Percentiles rank a stretch among this genome's conserved stretches.
Conservation (phyloP, 2,113 vertebrate genomes). For the Apaloderma vittatum region DNA sequence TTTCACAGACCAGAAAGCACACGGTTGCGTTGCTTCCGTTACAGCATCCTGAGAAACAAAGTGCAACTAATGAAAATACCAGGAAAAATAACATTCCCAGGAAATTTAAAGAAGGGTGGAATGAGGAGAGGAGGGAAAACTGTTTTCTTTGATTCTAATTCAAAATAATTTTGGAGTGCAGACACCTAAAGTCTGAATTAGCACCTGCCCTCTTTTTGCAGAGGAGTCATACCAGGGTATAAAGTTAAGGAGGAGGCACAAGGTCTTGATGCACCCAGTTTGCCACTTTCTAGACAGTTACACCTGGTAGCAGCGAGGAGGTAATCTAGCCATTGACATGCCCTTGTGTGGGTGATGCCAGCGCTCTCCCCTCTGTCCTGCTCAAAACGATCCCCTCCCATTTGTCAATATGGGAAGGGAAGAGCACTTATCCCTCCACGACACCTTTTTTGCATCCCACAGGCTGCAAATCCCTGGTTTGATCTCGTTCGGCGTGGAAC, state of each 20-base stretch:
- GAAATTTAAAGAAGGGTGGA: not conserved
- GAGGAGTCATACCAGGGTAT: accelerated
- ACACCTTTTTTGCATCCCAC: slow-evolving; percentile 55
- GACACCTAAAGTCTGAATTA: not conserved
- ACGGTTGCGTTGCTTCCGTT: not conserved
- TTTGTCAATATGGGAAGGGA: not conserved
- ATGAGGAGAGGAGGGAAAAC: not conserved
- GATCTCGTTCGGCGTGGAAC: slow-evolving; percentile 53
- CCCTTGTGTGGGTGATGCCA: not conserved
- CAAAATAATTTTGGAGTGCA: not conserved
- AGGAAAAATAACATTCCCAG: not conserved
- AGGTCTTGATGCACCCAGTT: not conserved
- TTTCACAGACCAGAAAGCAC: not conserved
- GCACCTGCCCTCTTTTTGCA: not conserved
- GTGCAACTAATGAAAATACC: not conserved
- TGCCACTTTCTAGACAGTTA: not conserved
- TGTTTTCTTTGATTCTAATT: not conserved
- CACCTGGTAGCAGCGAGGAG: not conserved
- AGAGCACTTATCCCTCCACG: slow-evolving; percentile 5
- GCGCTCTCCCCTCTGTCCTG: not conserved
- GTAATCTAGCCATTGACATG: not conserved
- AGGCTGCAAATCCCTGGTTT: slow-evolving; percentile 66
- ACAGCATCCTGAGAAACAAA: not conserved
- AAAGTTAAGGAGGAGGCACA: not conserved
- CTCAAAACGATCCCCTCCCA: not conserved